Base-by-base conservation (phyloP, 2,113 vertebrate genomes). In the Haliaeetus leucogaster region DNA sequence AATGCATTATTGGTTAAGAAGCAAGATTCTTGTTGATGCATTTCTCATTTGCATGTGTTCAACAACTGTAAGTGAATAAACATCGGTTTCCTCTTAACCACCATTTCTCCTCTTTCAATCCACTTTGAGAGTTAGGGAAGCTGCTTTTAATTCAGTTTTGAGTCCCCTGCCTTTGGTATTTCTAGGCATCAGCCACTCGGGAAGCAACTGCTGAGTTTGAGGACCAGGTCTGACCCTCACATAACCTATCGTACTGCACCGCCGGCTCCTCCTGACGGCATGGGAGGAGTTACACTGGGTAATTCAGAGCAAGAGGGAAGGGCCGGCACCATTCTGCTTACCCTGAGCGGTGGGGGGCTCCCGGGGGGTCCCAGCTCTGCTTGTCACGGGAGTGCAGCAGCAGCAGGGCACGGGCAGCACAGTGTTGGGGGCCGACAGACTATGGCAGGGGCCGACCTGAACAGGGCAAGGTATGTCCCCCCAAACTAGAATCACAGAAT, bases 361-460 rank as follows among this genome's bases (percentile, higher is more conserved):
- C 14, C 0, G 0, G 36, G 29, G 9, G 6, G 16, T 56, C 18
- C 21, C 4, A 40, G n/a, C 47, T 74, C 26, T 26, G 7, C 38
- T 34, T 50, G 56, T 25, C 38, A 18, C 3, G 3, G 50, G 48
- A 50, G 21, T 4, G 21, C 43, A 72, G 82, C 19, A 61, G 52
- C 38, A 79, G 27, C 43, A 65, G 43, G 32, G 40, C 32, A 30
- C 1, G 23, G 58, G 29, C n/a, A 80, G 32, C 21, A 16, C 21
- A 10, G 10, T 18, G 7, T 32, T 3, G 1, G 16, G 19, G 30
- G 52, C 16, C 5, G 52, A 66, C 11, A 36, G 45, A 56, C 20
- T 3, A 1, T 27, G 59, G 66, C 1, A 1, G 47, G 32, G 61
- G 6, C 17, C 10, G n/a, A 2, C 0, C 1, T 15, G 20, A 74